Conservation (phyloP, 2,113 vertebrate genomes). For the Illadopsis cleaveri region DNA sequence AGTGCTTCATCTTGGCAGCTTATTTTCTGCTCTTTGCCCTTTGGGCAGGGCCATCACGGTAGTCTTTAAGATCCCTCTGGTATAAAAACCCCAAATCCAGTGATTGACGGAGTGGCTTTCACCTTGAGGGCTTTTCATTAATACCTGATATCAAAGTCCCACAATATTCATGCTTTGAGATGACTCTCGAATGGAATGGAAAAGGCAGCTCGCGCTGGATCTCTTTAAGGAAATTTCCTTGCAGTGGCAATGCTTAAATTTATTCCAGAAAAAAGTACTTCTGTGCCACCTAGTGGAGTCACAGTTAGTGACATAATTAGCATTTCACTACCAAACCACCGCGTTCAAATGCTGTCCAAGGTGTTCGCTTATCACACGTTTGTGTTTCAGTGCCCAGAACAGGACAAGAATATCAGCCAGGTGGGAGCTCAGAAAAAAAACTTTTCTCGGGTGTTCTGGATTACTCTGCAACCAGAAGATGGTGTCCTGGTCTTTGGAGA, state of each 20-base stretch:
- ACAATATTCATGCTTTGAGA: neutral
- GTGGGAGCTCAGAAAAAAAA: neutral
- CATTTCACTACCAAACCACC: neutral
- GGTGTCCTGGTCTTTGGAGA: neutral
- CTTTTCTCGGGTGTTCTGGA: neutral
- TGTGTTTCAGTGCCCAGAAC: neutral
- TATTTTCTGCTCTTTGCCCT: neutral
- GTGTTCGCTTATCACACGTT: neutral
- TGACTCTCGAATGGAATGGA: neutral
- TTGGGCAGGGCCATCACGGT: neutral
- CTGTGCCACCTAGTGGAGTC: slow-evolving; percentile 52
- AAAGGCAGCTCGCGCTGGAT: neutral
- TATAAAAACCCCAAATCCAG: neutral
- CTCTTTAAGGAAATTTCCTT: neutral
- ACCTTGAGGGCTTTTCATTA: neutral
- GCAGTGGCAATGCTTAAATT: rapidly evolving
- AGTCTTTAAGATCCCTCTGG: neutral
- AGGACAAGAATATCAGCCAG: neutral
- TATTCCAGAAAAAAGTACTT: neutral
- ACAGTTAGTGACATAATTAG: neutral
- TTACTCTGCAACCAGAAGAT: neutral
- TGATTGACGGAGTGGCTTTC: neutral
- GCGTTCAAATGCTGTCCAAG: neutral
- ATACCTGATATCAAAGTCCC: neutral
- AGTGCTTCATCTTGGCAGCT: neutral